Evolutionary conservation across 2,113 vertebrate genomes (phyloP).

Genomic region (Brachyistius frenatus): DNA sequence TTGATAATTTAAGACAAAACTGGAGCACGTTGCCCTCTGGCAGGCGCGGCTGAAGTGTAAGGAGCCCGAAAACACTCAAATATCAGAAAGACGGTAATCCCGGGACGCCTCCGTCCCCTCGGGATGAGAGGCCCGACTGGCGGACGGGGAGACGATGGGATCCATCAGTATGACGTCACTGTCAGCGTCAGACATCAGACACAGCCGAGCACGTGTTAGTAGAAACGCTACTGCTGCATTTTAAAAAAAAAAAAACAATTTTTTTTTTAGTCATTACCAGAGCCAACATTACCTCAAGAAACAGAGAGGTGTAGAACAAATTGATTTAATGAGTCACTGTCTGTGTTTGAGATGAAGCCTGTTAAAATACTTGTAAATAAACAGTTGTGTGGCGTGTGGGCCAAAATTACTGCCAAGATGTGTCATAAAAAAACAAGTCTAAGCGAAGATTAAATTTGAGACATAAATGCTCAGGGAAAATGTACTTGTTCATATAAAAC

Average conservation of each 20-base stretch:
- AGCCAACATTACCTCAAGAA: slow-evolving; percentile 9
- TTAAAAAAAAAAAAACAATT: background rate
- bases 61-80: slow-evolving; percentile 17
- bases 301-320: background rate
- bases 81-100: slow-evolving; percentile 9
- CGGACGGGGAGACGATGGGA: slow-evolving; percentile 27
- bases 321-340: slow-evolving; percentile 19
- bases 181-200: slow-evolving; percentile 26
- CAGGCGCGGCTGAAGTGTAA: slow-evolving; percentile 2
- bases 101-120: slow-evolving; percentile 12
- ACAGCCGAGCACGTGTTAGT: slow-evolving; percentile 26
- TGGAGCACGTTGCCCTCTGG: background rate
- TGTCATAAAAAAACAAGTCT: background rate
- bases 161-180: slow-evolving; percentile 54
- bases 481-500: no score
- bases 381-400: no score
- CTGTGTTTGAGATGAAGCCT: background rate
- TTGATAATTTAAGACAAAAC: slow-evolving; percentile 12
- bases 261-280: background rate
- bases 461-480: no score
- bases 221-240: slow-evolving; percentile 46
- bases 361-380: no score
- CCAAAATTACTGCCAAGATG: no score
- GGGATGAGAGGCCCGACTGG: background rate
- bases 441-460: background rate